Evolutionary conservation across 2,797 vertebrate genomes (phyloP).

Genomic region (Anas capensis): DNA sequence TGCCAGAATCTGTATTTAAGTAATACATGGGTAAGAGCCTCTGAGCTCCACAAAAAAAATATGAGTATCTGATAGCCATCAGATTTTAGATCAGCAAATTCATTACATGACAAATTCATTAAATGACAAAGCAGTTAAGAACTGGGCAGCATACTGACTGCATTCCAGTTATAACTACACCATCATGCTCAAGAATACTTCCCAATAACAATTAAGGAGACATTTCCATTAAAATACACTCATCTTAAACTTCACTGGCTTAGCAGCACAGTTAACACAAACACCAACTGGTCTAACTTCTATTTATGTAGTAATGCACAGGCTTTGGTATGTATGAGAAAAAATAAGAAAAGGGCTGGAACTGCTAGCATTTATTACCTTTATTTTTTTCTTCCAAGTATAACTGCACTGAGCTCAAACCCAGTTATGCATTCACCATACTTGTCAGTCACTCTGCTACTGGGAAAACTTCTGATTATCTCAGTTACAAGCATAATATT

Average conservation of each 20-base stretch:
- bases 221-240: conserved; percentile 3
- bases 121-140: neutral
- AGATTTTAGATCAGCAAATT: too few species aligned
- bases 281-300: neutral
- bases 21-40: neutral
- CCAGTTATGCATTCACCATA: neutral
- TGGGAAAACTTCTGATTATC: neutral
- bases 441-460: neutral
- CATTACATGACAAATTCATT: neutral
- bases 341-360: neutral
- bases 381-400: neutral
- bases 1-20: neutral
- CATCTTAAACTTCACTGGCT: neutral
- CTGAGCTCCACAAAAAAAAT: neutral
- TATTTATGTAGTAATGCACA: neutral
- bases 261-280: neutral
- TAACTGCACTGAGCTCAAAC: neutral
- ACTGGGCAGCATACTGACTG: neutral
- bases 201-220: neutral
- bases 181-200: neutral
- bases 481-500: neutral
- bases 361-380: neutral
- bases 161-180: neutral
- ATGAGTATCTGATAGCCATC: neutral
- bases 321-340: neutral